phyloP scores from a whole-genome alignment of 2,113 vertebrate species.

The Geococcyx californianus region DNA sequence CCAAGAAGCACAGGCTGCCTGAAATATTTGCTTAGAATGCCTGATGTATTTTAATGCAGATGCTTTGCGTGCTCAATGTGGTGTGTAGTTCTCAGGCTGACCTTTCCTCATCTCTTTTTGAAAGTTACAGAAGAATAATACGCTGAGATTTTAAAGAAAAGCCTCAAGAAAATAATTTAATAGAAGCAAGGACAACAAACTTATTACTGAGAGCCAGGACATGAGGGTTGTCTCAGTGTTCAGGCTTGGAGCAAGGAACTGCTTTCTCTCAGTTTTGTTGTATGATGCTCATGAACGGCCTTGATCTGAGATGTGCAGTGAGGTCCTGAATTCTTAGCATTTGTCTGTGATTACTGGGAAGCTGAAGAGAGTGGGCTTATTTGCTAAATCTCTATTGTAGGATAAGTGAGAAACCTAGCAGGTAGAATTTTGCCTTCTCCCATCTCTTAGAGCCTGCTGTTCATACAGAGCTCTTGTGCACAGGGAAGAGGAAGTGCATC shows the following conservation, averaged over 20 bases:
- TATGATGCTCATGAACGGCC: background rate
- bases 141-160: background rate
- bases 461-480: background rate
- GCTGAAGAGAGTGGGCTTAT: background rate
- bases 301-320: background rate
- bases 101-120: background rate
- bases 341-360: background rate
- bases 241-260: background rate
- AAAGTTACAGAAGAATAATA: background rate
- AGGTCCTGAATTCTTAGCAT: background rate
- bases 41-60: background rate
- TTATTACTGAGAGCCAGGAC: background rate
- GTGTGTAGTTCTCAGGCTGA: background rate
- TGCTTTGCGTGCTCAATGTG: background rate
- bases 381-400: background rate
- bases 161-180: fast-evolving
- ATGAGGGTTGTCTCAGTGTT: background rate
- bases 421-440: background rate
- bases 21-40: background rate
- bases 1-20: background rate
- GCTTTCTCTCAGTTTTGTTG: background rate
- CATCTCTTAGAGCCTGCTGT: fast-evolving
- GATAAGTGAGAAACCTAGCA: background rate
- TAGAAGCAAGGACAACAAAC: background rate
- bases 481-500: fast-evolving